These are phyloP conservation scores for Hermaeophaga mercurialis DNA, from an alignment of 2,888 invertebrate species.

Conservation along the genomic window DNA sequence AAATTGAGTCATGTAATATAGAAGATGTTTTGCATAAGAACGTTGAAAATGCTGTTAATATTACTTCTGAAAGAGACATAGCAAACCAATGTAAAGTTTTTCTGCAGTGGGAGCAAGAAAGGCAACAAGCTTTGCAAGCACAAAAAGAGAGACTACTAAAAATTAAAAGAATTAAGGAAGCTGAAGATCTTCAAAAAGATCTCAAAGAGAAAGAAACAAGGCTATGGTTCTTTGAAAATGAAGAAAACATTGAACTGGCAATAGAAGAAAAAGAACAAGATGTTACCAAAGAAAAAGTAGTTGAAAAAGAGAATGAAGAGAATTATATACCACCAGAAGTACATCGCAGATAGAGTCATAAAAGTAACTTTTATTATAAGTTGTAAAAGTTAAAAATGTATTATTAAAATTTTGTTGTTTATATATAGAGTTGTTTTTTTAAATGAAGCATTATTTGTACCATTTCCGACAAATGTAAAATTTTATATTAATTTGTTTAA, in stretches of 20 bases:
- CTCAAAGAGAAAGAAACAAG: constrained; percentile 67
- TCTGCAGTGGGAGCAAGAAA: constrained; percentile 63
- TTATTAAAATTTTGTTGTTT: neutral
- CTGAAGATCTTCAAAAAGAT: constrained; percentile 65
- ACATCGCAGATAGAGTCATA: neutral
- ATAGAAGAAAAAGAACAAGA: constrained; percentile 66
- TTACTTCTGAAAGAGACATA: constrained; percentile 65
- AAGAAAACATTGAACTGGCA: constrained; percentile 73
- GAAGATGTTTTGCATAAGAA: constrained; percentile 58
- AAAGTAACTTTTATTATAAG: no score
- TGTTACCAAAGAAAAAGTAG: constrained; percentile 42
- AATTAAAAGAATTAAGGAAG: constrained; percentile 59
- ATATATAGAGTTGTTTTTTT: no score
- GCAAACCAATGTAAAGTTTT: constrained; percentile 64
- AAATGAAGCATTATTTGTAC: no score
- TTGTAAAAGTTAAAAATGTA: neutral
- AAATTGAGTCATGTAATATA: constrained; percentile 41
- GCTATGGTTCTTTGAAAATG: constrained; percentile 82
- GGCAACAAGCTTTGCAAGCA: constrained; percentile 64
- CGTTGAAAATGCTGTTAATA: constrained; percentile 59
- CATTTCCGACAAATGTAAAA: no score
- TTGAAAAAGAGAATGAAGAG: constrained; percentile 61
- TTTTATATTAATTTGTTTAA: no score
- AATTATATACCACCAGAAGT: constrained; percentile 77
- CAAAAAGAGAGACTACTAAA: constrained; percentile 63